Conservation (phyloP, 2,797 vertebrate genomes). For the Anolis apletophallus region DNA sequence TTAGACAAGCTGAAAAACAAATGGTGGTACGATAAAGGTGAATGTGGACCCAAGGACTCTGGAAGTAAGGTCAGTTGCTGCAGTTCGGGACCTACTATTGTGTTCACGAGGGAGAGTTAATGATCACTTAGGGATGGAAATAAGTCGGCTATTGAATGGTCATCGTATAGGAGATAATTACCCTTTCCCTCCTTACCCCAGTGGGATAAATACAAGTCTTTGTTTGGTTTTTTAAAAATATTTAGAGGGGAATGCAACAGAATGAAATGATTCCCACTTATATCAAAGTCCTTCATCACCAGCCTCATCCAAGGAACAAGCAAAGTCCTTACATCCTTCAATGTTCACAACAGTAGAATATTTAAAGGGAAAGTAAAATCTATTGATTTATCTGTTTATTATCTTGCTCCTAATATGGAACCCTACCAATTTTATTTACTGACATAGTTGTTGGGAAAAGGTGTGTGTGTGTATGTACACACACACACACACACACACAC, state of each 20-base stretch:
- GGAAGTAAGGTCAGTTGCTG: conserved; percentile 99
- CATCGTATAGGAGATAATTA: conserved; percentile 8
- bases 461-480: too few species aligned
- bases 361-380: not conserved
- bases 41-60: conserved; percentile 99
- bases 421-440: conserved; percentile 7
- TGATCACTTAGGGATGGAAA: conserved; percentile 72
- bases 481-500: not conserved
- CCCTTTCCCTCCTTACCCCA: not conserved
- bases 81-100: conserved; percentile 87
- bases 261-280: not conserved
- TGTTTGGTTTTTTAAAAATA: conserved; percentile 60
- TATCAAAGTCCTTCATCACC: not conserved
- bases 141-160: conserved; percentile 56
- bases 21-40: conserved; percentile 99
- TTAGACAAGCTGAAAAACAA: conserved; percentile 99
- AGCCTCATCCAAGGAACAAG: not conserved
- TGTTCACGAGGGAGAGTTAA: conserved; percentile 82
- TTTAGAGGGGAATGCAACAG: not conserved
- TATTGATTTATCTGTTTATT: too few species aligned
- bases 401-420: not conserved
- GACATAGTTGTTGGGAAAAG: conserved; percentile 14
- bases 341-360: not conserved
- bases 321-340: not conserved
- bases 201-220: not conserved